Conservation (phyloP, 2,797 vertebrate genomes). For the Octomys mimax region DNA sequence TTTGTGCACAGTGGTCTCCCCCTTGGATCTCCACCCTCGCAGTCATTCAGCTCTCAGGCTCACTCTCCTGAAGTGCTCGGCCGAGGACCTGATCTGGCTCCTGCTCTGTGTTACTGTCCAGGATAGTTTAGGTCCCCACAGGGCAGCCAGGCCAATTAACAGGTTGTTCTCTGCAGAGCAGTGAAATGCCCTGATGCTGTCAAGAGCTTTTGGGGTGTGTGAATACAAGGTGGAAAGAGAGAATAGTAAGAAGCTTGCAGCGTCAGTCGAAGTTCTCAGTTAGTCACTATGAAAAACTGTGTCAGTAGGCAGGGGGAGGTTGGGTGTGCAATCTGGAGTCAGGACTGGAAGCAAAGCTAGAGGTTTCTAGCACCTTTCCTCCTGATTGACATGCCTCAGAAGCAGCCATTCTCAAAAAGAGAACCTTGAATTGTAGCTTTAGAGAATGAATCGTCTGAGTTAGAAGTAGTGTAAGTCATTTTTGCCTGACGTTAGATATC, state of each 20-base stretch:
- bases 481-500: neutral
- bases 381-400: neutral
- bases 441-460: neutral
- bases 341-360: neutral
- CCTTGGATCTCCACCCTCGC: neutral
- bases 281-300: neutral
- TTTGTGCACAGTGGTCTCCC: neutral
- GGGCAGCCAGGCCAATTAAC: slow-evolving; percentile 38
- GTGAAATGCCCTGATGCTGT: neutral
- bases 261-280: accelerated
- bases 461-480: neutral
- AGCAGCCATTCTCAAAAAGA: neutral
- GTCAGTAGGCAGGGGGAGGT: neutral
- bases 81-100: neutral
- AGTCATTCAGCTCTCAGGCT: neutral
- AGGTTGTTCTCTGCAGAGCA: slow-evolving; percentile 15
- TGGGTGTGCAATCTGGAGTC: neutral
- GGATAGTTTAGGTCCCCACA: neutral
- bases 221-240: neutral
- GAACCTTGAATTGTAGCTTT: neutral
- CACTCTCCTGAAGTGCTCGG: slow-evolving; percentile 15
- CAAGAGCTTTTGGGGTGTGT: neutral
- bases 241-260: neutral
- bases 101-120: neutral
- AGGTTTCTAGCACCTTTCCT: neutral